Percentiles rank a stretch among this genome's conserved stretches.
Evolutionary conservation across 1,140 invertebrate genomes (phyloP).

Genomic region (Neotoxoptera formosana): DNA sequence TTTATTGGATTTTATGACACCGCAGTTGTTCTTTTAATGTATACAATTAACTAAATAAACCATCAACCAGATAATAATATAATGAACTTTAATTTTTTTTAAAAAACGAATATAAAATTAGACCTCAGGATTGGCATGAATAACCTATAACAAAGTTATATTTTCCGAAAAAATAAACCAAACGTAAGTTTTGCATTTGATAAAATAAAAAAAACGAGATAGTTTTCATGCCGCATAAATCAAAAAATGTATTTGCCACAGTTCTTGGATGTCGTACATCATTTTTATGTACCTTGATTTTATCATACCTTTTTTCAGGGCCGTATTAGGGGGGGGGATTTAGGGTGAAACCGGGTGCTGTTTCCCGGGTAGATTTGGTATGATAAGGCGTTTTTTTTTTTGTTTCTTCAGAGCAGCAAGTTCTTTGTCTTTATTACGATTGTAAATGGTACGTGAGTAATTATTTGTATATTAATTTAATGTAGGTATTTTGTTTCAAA

Average conservation of each 20-base stretch:
- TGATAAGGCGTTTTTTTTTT: no score
- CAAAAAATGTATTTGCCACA: not conserved
- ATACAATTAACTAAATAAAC: not conserved
- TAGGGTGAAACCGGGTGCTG: no score
- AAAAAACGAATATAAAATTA: not conserved
- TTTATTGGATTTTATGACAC: not conserved
- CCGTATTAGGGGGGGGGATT: no score
- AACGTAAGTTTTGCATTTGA: not conserved
- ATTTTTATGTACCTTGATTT: no score
- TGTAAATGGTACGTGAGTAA: not conserved
- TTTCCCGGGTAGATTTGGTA: no score
- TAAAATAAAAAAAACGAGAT: not conserved
- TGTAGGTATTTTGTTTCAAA: not conserved
- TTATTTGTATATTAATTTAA: not conserved
- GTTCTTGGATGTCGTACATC: no score
- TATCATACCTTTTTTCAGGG: no score
- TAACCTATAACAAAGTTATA: not conserved
- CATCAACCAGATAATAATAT: not conserved
- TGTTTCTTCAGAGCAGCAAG: no score
- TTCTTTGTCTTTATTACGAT: not conserved
- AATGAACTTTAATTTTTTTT: not conserved
- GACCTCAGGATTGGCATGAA: not conserved
- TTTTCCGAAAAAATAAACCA: not conserved
- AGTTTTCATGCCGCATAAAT: not conserved
- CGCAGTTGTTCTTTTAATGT: not conserved